Conservation (phyloP, 1,140 invertebrate species). For the Heterodera carotae region DNA sequence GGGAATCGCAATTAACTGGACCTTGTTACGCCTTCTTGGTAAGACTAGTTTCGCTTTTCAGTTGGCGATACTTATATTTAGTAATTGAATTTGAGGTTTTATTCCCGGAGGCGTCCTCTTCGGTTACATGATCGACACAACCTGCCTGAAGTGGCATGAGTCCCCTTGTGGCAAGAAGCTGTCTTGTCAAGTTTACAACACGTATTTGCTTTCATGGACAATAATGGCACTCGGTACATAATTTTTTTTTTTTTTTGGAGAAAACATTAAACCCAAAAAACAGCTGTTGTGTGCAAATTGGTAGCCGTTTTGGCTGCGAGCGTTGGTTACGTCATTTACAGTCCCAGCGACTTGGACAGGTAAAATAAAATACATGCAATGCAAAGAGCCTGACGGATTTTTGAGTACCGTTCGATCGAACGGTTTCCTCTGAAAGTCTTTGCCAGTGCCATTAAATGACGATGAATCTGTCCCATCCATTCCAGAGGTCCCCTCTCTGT, state of each 20-base stretch:
- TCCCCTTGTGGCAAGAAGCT: slow-evolving; percentile 57
- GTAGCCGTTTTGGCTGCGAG: slow-evolving; percentile 64
- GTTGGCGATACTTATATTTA: no score
- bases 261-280: no score
- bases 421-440: no score
- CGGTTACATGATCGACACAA: slow-evolving; percentile 64
- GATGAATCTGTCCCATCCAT: slow-evolving; percentile 24
- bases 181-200: slow-evolving; percentile 62
- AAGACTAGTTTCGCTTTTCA: neutral
- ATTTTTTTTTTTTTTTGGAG: no score
- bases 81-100: slow-evolving; percentile 51
- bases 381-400: no score
- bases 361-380: slow-evolving; percentile 2
- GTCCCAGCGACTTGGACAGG: slow-evolving; percentile 60
- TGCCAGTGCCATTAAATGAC: slow-evolving; percentile 44
- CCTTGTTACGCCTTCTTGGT: slow-evolving; percentile 61
- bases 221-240: slow-evolving; percentile 63
- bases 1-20: slow-evolving; percentile 64
- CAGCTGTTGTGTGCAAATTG: slow-evolving; percentile 64
- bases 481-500: slow-evolving; percentile 56
- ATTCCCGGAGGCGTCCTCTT: slow-evolving; percentile 64
- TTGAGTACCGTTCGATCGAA: no score
- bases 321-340: slow-evolving; percentile 64
- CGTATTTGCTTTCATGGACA: slow-evolving; percentile 58
- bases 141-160: slow-evolving; percentile 62